phyloP scores from a whole-genome alignment of 2,888 invertebrate species.

The Carcina quercana region DNA sequence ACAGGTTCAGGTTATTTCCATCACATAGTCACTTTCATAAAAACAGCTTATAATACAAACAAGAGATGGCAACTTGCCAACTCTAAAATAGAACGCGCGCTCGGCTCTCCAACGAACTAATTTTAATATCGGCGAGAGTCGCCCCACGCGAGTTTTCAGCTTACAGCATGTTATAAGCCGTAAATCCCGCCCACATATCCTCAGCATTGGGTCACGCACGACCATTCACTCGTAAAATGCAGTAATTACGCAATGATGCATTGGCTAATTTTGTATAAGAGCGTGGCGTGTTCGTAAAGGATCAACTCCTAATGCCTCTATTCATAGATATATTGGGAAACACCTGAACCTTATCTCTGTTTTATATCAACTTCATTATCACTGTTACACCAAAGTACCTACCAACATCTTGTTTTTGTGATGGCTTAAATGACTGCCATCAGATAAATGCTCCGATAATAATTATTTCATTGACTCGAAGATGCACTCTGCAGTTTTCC shows the following conservation, averaged over 20 bases:
- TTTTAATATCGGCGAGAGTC: slow-evolving; percentile 60
- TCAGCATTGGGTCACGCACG: slow-evolving; percentile 15
- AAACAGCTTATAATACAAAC: slow-evolving; percentile 75
- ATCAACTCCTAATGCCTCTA: no score
- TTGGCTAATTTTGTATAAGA: no score
- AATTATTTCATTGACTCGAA: no score
- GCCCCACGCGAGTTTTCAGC: slow-evolving; percentile 37
- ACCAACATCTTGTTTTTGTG: neutral
- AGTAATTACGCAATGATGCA: no score
- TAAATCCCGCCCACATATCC: slow-evolving; percentile 26
- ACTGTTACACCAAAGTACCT: neutral
- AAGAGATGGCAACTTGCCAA: slow-evolving; percentile 68
- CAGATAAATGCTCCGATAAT: no score
- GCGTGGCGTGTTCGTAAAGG: no score
- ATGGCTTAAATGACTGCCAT: neutral
- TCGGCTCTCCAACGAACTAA: slow-evolving; percentile 66
- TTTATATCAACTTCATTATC: no score
- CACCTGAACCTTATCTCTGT: no score
- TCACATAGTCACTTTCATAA: slow-evolving; percentile 72
- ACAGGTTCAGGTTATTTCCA: slow-evolving; percentile 72
- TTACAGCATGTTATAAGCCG: slow-evolving; percentile 47
- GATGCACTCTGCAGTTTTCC: no score
- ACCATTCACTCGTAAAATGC: slow-evolving; percentile 14
- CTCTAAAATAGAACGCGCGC: slow-evolving; percentile 62
- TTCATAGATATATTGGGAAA: no score